These are phyloP conservation scores for Falco punctatus DNA, from an alignment of 2,113 vertebrate species.

Conservation along the genomic window DNA sequence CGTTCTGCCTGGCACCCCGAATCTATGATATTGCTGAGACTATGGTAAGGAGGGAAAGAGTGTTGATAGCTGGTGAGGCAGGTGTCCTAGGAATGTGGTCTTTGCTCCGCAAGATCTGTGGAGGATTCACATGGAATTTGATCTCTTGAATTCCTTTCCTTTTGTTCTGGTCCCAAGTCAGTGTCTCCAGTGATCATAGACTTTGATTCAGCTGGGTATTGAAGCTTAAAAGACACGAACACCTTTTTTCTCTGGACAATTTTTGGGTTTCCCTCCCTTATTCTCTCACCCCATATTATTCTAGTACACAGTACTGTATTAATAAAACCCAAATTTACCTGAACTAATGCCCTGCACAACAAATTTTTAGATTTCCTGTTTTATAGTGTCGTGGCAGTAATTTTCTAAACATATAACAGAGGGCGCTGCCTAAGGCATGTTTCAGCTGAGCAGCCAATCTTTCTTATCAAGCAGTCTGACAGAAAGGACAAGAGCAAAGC, in stretches of 20 bases:
- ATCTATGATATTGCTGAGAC: not conserved
- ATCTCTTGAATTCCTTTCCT: not conserved
- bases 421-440: not conserved
- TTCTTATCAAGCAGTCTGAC: not conserved
- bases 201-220: not conserved
- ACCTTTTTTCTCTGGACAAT: not conserved
- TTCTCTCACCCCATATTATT: not conserved
- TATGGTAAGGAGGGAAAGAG: not conserved
- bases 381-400: not conserved
- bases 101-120: not conserved
- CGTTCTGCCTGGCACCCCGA: rapidly evolving
- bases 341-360: not conserved
- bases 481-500: not conserved
- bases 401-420: not conserved
- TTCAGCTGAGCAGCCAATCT: not conserved
- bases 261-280: not conserved
- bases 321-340: not conserved
- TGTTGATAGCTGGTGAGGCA: not conserved
- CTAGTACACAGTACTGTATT: not conserved
- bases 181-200: not conserved
- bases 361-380: not conserved
- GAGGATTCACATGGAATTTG: not conserved
- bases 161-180: not conserved
- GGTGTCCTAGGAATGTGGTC: not conserved
- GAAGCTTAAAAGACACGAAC: not conserved